Percentiles rank a stretch among this genome's conserved stretches.
These are phyloP conservation scores for Arion vulgaris DNA, from an alignment of 1,140 invertebrate species.

Conservation along the genomic window DNA sequence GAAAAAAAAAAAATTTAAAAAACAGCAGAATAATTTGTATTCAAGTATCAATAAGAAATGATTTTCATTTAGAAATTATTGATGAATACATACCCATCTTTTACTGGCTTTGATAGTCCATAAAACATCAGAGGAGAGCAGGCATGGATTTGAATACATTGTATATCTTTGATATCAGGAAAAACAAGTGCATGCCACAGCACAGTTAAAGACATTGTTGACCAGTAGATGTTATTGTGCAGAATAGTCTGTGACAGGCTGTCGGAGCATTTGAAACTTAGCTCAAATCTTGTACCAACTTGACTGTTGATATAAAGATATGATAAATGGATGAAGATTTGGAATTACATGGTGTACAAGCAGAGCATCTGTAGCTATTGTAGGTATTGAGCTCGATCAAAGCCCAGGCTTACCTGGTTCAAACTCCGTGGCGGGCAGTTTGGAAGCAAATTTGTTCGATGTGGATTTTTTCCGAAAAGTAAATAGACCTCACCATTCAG, in stretches of 20 bases:
- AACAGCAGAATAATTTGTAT: too few species aligned
- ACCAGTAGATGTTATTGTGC: slow-evolving; percentile 49
- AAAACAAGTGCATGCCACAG: slow-evolving; percentile 55
- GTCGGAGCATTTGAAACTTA: slow-evolving; percentile 47
- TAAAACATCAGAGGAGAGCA: slow-evolving; percentile 61
- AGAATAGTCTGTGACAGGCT: slow-evolving; percentile 40
- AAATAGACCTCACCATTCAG: too few species aligned
- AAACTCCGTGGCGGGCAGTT: too few species aligned
- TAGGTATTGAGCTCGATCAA: too few species aligned
- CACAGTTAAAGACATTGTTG: slow-evolving; percentile 51
- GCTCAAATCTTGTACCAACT: slow-evolving; percentile 52
- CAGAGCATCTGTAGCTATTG: too few species aligned
- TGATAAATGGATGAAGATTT: not conserved
- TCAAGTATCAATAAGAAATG: too few species aligned
- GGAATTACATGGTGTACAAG: too few species aligned
- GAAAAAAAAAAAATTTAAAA: too few species aligned
- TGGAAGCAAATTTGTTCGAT: too few species aligned
- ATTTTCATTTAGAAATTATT: too few species aligned
- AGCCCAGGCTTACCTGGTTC: too few species aligned
- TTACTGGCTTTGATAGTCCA: slow-evolving; percentile 45
- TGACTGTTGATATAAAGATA: slow-evolving; percentile 41
- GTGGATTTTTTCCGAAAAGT: too few species aligned
- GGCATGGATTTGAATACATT: slow-evolving; percentile 48
- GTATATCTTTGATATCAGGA: slow-evolving; percentile 45
- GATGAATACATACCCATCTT: slow-evolving; percentile 53